Evolutionary conservation across 2,888 invertebrate genomes (phyloP).

Genomic region (Diogma glabrata): DNA sequence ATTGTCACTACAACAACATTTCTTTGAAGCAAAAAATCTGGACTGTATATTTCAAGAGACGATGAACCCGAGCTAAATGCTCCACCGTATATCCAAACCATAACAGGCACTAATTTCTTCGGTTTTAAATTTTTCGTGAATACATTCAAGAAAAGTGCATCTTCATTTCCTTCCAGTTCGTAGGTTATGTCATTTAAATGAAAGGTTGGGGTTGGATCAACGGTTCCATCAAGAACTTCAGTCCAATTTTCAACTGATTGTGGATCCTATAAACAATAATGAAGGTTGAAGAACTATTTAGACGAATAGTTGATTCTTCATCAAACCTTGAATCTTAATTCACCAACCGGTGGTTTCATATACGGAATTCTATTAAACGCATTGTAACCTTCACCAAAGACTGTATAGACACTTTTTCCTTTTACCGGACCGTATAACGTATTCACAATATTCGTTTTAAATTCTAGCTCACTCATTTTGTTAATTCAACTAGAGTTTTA

Average conservation of each 20-base stretch:
- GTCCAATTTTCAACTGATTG: conserved; percentile 35
- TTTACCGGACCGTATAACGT: conserved; percentile 30
- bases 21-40: conserved; percentile 7
- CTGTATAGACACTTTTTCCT: conserved; percentile 30
- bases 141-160: conserved; percentile 38
- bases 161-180: not conserved
- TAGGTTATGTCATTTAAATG: not conserved
- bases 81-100: conserved; percentile 10
- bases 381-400: conserved; percentile 24
- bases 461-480: no score
- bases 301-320: not conserved
- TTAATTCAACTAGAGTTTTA: no score
- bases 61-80: conserved; percentile 11
- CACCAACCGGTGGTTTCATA: not conserved
- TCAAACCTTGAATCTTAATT: conserved; percentile 1
- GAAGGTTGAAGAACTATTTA: not conserved
- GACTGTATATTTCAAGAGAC: conserved; percentile 8
- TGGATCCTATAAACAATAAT: conserved; percentile 33
- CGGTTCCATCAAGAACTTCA: conserved; percentile 33
- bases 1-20: conserved; percentile 19
- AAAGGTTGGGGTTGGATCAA: not conserved
- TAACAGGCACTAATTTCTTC: not conserved
- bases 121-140: conserved; percentile 27
- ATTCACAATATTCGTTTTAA: conserved; percentile 23
- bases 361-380: conserved; percentile 30